These are phyloP conservation scores for Deroptyus accipitrinus DNA, from an alignment of 2,113 vertebrate species.

Conservation along the genomic window DNA sequence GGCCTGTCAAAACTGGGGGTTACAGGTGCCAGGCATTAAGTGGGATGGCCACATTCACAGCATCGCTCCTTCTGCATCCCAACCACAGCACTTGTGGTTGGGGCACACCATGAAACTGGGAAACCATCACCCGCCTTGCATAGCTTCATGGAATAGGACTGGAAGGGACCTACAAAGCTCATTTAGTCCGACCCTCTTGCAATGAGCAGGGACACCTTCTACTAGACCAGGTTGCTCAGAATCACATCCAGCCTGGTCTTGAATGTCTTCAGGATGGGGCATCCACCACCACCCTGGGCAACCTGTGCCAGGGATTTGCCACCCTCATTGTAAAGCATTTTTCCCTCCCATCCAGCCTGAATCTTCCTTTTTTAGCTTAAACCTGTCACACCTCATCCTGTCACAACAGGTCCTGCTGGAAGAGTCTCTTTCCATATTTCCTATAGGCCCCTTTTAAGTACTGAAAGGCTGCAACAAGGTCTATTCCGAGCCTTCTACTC, in stretches of 20 bases:
- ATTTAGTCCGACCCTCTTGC: not conserved
- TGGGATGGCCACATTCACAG: fast-evolving
- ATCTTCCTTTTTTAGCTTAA: not conserved
- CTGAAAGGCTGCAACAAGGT: not conserved
- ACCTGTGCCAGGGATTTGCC: not conserved
- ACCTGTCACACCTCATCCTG: not conserved
- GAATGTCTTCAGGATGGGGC: not conserved
- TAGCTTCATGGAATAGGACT: not conserved
- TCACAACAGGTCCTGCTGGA: not conserved
- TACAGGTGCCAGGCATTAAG: not conserved
- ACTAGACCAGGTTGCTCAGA: not conserved
- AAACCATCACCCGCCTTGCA: fast-evolving
- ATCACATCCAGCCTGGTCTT: not conserved
- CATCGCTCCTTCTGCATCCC: not conserved
- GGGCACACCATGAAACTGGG: fast-evolving
- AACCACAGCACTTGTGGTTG: fast-evolving
- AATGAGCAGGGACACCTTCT: not conserved
- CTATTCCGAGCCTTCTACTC: not conserved
- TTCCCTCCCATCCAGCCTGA: not conserved
- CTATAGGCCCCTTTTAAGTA: not conserved
- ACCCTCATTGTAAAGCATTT: not conserved
- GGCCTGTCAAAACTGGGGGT: not conserved
- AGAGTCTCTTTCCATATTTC: not conserved
- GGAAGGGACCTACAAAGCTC: not conserved
- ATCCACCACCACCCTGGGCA: not conserved